phyloP scores from a whole-genome alignment of 2,888 invertebrate species.

The Andrena marginata region DNA sequence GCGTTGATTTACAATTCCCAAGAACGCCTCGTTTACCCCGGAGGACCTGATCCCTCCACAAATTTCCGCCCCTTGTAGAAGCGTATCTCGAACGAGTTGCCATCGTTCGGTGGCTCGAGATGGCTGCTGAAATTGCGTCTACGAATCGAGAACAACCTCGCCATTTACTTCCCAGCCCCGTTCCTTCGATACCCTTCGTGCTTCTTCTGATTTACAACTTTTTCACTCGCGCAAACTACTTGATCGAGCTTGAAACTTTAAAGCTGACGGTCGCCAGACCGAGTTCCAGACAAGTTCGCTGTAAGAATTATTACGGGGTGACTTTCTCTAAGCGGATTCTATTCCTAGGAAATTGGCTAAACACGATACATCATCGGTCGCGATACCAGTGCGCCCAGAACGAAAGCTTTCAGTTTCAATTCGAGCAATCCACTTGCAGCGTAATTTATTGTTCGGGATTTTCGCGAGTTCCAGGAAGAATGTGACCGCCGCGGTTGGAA shows the following conservation, averaged over 20 bases:
- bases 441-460: constrained; percentile 16
- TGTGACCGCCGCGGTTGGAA: not conserved
- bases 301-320: not conserved
- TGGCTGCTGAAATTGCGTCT: constrained; percentile 10
- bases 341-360: no score
- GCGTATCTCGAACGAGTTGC: constrained; percentile 15
- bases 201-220: not conserved
- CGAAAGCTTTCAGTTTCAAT: not conserved
- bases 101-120: not conserved
- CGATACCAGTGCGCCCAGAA: not conserved
- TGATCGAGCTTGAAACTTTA: not conserved
- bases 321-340: no score
- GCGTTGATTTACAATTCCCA: constrained; percentile 57
- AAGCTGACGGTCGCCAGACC: no score
- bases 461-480: constrained; percentile 5
- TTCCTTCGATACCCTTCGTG: not conserved
- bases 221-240: not conserved
- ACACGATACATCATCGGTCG: no score
- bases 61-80: constrained; percentile 3
- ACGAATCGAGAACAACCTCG: constrained; percentile 22
- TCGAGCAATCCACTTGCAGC: not conserved
- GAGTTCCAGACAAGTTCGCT: not conserved
- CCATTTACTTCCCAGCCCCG: not conserved
- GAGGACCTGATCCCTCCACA: not conserved
- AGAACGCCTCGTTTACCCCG: not conserved